A percentile compares a stretch with the other conserved stretches of the same genome.
phyloP scores from a whole-genome alignment of 2,113 vertebrate genomes.

The Scolopax mira region DNA sequence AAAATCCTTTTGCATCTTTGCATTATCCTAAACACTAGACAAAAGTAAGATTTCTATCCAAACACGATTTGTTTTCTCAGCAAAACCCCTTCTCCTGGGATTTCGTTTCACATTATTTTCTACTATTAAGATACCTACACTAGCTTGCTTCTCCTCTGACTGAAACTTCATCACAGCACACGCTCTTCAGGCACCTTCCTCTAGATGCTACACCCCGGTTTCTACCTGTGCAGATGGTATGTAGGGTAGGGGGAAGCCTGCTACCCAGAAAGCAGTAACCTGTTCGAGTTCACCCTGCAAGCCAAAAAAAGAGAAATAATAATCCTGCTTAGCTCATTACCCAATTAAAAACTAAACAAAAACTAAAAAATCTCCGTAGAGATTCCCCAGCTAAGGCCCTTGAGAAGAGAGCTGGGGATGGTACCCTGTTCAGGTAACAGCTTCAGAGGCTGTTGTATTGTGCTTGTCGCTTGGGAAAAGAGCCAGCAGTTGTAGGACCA shows the following conservation, averaged over 20 bases:
- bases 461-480: slow-evolving; percentile 78
- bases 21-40: not conserved
- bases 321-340: slow-evolving; percentile 68
- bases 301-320: not conserved
- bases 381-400: slow-evolving; percentile 73
- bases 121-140: slow-evolving; percentile 7
- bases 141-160: slow-evolving; percentile 14
- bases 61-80: not conserved
- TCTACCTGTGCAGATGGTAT: slow-evolving; percentile 35
- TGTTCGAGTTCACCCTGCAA: slow-evolving; percentile 41
- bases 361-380: slow-evolving; percentile 62
- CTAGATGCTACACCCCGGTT: slow-evolving; percentile 44
- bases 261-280: slow-evolving; percentile 49
- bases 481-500: slow-evolving; percentile 48
- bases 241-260: slow-evolving; percentile 5
- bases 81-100: not conserved
- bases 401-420: slow-evolving; percentile 64
- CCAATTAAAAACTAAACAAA: slow-evolving; percentile 65
- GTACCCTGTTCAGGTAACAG: slow-evolving; percentile 79
- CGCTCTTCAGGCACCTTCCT: slow-evolving; percentile 20
- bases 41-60: not conserved
- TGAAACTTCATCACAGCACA: slow-evolving; percentile 1
- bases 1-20: not conserved
- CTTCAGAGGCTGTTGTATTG: slow-evolving; percentile 76
- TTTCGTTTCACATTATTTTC: slow-evolving; percentile 23